Conservation (phyloP, 2,113 vertebrate species). For the Hiodon alosoides region DNA sequence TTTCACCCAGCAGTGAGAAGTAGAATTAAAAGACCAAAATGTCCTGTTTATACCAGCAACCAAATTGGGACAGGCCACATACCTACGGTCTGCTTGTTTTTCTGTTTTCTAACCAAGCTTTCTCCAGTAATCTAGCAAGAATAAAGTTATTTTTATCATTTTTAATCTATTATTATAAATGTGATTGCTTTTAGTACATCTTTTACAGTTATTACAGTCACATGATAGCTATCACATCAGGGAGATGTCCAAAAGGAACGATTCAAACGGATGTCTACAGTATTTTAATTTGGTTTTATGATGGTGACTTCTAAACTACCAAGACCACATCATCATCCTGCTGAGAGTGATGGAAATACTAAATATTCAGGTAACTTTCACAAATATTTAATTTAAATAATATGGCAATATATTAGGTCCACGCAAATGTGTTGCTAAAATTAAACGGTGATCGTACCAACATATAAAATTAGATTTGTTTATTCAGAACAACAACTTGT, state of each 20-base stretch:
- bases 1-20: too few species aligned
- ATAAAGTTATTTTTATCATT: too few species aligned
- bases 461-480: background rate
- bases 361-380: background rate
- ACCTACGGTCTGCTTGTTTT: too few species aligned
- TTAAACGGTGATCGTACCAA: background rate
- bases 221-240: constrained; percentile 55
- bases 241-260: constrained; percentile 42
- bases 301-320: constrained; percentile 21
- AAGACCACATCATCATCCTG: constrained; percentile 28
- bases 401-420: too few species aligned
- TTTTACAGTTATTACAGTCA: constrained; percentile 54
- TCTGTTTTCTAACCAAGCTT: too few species aligned
- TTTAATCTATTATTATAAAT: background rate
- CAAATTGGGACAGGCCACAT: too few species aligned
- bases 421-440: too few species aligned
- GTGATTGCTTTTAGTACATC: constrained; percentile 12
- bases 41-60: too few species aligned
- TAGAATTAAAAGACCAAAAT: too few species aligned
- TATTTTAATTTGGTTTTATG: constrained; percentile 35
- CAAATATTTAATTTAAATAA: too few species aligned
- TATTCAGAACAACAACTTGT: background rate
- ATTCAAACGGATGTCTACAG: constrained; percentile 42
- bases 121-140: too few species aligned
- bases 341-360: background rate